Evolutionary conservation across 2,888 invertebrate species (phyloP), one percentile per base, ranked within the genome.

Genomic region (Nemotelus pantherinus): DNA sequence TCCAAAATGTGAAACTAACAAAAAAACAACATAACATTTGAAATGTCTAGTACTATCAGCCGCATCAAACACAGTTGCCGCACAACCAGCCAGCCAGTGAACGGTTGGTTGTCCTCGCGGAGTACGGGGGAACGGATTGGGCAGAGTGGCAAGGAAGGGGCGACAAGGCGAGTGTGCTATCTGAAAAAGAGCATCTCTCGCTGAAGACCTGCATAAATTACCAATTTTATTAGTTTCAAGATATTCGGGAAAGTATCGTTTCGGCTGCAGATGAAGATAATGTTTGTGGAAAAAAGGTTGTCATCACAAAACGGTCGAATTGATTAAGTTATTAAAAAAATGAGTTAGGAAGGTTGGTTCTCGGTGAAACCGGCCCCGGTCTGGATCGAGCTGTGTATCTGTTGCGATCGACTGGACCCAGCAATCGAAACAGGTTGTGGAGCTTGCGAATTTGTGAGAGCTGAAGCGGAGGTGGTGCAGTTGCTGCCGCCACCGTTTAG

Each of bases 261-360:
- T 63, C 3, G 74, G 43, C 44, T 58, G 53, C 53, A 70, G 70
- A 77, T 78, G 65, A 48, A 74, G 74, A 74, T 74, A 74, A 77
- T 74, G 70, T 65, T 70, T 77, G 43, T 6, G 9, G 4, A 70
- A 65, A 74, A 79, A 78, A 79, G 76, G 76, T 79, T 79, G 79
- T 79, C 79, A 79, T 79, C 79, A 70, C 76, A 78, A 67, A 74
- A 70, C 44, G n/a, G 55, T 7, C 39, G 72, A 72, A 72, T 78
- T 79, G 79, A 79, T 79, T 79, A 79, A 79, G 79, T 79, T 79
- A 79, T 79, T 79, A 79, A 70, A 76, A 76, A 76, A 65, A 68
- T 79, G 77, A 77, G 75, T 77, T 77, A 43, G 39, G 39, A 43
- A 79, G 77, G 77, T 48, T 70, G 77, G 75, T 68, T 70, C 74